Conservation (phyloP, 2,113 vertebrate species). For the Rhineura floridana region DNA sequence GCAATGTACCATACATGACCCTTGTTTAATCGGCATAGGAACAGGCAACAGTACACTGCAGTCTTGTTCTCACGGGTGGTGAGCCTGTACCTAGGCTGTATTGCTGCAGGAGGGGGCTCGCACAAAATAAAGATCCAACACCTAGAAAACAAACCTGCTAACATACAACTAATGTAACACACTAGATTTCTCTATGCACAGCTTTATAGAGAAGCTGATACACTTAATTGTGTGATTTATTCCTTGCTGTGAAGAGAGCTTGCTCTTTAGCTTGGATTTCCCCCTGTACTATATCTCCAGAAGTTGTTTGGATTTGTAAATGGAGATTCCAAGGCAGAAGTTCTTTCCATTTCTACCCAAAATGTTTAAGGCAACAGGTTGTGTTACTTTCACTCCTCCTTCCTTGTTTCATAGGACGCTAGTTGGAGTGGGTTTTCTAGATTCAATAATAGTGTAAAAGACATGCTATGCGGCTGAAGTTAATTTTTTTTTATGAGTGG, state of each 20-base stretch:
- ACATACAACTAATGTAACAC: neutral
- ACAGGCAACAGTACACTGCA: too few relatives aligned
- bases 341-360: neutral
- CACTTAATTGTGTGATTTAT: neutral
- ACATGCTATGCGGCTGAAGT: neutral
- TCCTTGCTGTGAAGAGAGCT: neutral
- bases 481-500: too few relatives aligned
- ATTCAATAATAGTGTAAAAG: neutral
- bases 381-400: neutral
- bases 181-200: neutral
- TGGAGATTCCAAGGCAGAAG: neutral
- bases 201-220: neutral
- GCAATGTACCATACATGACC: too few relatives aligned
- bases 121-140: neutral
- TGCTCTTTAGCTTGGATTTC: neutral
- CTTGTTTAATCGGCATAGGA: neutral
- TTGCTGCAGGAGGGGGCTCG: neutral
- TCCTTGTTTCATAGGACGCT: too few relatives aligned
- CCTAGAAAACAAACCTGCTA: neutral
- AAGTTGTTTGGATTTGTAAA: neutral
- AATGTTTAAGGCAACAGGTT: neutral
- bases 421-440: neutral
- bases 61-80: neutral
- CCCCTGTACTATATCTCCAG: neutral
- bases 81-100: neutral